Percentiles rank a stretch among this genome's conserved stretches.
These are phyloP conservation scores for Darevskia nairensis DNA, from an alignment of 2,797 vertebrate species.

Conservation along the genomic window DNA sequence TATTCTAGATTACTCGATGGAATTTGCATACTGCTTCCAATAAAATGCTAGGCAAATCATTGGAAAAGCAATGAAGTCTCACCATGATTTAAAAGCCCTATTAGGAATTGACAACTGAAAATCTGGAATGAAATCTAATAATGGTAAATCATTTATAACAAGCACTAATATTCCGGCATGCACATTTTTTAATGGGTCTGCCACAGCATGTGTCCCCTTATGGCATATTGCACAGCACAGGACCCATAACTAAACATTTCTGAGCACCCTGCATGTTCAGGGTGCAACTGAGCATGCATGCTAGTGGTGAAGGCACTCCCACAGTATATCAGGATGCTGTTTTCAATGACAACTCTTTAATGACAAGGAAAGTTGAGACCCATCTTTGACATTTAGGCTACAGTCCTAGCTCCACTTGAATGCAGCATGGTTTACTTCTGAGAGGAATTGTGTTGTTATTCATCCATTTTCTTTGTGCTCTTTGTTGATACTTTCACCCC, in stretches of 20 bases:
- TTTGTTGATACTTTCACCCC: too few relatives aligned
- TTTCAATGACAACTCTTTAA: neutral
- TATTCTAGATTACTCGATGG: slow-evolving; percentile 16
- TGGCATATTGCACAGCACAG: neutral
- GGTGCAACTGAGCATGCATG: neutral
- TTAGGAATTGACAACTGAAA: slow-evolving; percentile 28
- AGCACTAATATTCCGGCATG: neutral
- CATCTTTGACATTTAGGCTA: neutral
- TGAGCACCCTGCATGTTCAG: neutral
- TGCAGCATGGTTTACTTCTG: too few relatives aligned
- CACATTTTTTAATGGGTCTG: neutral
- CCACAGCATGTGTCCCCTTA: neutral
- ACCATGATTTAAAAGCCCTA: slow-evolving; percentile 16
- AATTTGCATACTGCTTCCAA: slow-evolving; percentile 16
- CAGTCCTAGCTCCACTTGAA: too few relatives aligned
- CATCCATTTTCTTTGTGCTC: neutral
- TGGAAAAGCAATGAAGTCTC: slow-evolving; percentile 18
- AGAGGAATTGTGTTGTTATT: too few relatives aligned
- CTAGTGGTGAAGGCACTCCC: neutral
- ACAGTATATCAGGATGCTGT: neutral
- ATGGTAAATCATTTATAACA: neutral
- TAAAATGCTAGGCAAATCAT: neutral
- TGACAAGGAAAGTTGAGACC: neutral
- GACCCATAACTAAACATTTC: neutral
- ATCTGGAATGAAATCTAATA: neutral